Percentiles rank a stretch among this genome's conserved stretches.
Evolutionary conservation across 2,888 invertebrate species (phyloP).

Genomic region (Parochlus steinenii): DNA sequence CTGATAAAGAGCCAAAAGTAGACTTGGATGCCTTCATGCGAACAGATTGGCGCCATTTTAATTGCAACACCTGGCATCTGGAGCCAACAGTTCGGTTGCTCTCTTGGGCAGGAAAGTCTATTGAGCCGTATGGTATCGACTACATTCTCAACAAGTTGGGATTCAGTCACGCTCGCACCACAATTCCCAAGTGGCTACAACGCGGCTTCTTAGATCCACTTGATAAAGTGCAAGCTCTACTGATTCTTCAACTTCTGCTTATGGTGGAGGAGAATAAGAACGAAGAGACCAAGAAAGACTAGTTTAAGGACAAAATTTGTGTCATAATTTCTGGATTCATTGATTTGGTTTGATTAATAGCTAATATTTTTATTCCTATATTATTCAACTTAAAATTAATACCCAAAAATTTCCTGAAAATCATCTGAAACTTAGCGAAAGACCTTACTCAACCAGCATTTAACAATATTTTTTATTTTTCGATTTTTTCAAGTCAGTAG

Average conservation of each 20-base stretch:
- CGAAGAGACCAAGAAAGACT: conserved; percentile 6
- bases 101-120: conserved; percentile 88
- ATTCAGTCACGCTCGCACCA: conserved; percentile 91
- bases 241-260: conserved; percentile 53
- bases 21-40: conserved; percentile 44
- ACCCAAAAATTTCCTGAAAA: too few relatives aligned
- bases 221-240: conserved; percentile 75
- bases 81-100: conserved; percentile 80
- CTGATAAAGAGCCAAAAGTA: conserved; percentile 15
- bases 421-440: too few relatives aligned
- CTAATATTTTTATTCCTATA: too few relatives aligned
- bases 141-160: conserved; percentile 95
- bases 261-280: conserved; percentile 35
- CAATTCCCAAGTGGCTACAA: conserved; percentile 99
- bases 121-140: conserved; percentile 96
- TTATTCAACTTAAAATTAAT: too few relatives aligned
- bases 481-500: too few relatives aligned
- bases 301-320: too few relatives aligned
- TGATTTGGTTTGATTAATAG: too few relatives aligned
- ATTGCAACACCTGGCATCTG: conserved; percentile 90
- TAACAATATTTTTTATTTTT: too few relatives aligned
- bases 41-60: conserved; percentile 82
- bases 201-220: conserved; percentile 95
- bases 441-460: too few relatives aligned
- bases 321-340: too few relatives aligned